Percentiles rank a stretch among this genome's conserved stretches.
phyloP scores from a whole-genome alignment of 2,113 vertebrate genomes.

The Hiodon alosoides region DNA sequence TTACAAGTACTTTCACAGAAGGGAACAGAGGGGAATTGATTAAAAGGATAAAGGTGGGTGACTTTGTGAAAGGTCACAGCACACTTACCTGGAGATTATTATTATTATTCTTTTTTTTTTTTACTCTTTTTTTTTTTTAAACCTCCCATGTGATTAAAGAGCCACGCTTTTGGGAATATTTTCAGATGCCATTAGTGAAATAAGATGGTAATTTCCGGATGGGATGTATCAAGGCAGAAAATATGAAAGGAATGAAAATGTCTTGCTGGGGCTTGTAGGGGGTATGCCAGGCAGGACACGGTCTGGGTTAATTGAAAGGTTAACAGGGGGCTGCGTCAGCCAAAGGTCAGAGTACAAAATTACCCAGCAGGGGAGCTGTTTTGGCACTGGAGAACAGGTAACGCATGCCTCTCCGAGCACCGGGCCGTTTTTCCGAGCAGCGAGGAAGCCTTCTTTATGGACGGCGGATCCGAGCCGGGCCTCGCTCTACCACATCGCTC shows the following conservation, averaged over 20 bases:
- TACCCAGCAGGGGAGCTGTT: slow-evolving; percentile 42
- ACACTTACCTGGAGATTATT: slow-evolving; percentile 62
- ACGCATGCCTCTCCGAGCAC: slow-evolving; percentile 33
- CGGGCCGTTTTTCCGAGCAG: slow-evolving; percentile 35
- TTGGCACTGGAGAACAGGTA: slow-evolving; percentile 17
- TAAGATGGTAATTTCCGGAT: slow-evolving; percentile 57
- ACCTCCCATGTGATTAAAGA: slow-evolving; percentile 51
- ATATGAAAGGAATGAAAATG: slow-evolving; percentile 47
- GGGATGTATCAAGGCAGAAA: slow-evolving; percentile 56
- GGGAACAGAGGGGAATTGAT: slow-evolving; percentile 64
- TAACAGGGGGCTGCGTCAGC: slow-evolving; percentile 54
- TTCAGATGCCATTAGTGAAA: slow-evolving; percentile 59
- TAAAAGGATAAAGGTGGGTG: slow-evolving; percentile 61
- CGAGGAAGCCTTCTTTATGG: slow-evolving; percentile 21
- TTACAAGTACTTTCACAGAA: slow-evolving; percentile 55
- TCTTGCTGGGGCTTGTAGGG: slow-evolving; percentile 30
- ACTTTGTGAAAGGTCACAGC: slow-evolving; percentile 70
- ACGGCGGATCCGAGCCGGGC: neutral
- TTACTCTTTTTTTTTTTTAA: slow-evolving; percentile 18
- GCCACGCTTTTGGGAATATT: slow-evolving; percentile 31
- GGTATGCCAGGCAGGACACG: slow-evolving; percentile 40
- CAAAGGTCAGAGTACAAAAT: slow-evolving; percentile 53
- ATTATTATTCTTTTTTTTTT: slow-evolving; percentile 28
- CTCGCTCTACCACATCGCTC: neutral
- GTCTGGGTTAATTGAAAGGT: slow-evolving; percentile 60